phyloP scores from a whole-genome alignment of 2,888 invertebrate genomes.

The Silvanus unidentatus region DNA sequence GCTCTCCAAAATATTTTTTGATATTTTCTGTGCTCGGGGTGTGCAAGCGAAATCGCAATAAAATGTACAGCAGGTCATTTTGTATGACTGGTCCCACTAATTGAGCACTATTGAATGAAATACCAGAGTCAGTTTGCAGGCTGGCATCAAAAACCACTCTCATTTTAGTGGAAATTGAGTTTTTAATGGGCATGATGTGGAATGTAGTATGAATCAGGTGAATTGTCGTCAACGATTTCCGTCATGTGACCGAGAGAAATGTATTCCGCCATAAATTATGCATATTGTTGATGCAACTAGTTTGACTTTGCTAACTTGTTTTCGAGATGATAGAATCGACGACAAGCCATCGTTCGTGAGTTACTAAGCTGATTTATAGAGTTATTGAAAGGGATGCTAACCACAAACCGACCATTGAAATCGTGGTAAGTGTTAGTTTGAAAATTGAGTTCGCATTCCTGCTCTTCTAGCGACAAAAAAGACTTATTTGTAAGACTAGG shows the following conservation, averaged over 20 bases:
- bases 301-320: not conserved
- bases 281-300: not conserved
- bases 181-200: not conserved
- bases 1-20: no score
- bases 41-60: no score
- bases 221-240: not conserved
- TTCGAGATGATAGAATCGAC: not conserved
- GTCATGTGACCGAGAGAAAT: not conserved
- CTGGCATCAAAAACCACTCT: slow-evolving; percentile 1
- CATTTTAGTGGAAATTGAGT: not conserved
- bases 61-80: no score
- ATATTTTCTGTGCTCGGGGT: no score
- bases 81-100: not conserved
- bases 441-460: not conserved
- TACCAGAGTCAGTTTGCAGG: not conserved
- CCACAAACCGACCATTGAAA: not conserved
- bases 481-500: not conserved
- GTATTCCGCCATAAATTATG: slow-evolving; percentile 1
- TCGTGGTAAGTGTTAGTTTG: not conserved
- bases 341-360: not conserved
- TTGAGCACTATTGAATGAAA: not conserved
- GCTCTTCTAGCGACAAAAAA: not conserved
- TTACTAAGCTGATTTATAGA: not conserved
- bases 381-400: not conserved
- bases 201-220: not conserved